Evolutionary conservation across 2,888 invertebrate genomes (phyloP), one percentile per base, ranked within the genome.

Genomic region (Cordilura impudica): DNA sequence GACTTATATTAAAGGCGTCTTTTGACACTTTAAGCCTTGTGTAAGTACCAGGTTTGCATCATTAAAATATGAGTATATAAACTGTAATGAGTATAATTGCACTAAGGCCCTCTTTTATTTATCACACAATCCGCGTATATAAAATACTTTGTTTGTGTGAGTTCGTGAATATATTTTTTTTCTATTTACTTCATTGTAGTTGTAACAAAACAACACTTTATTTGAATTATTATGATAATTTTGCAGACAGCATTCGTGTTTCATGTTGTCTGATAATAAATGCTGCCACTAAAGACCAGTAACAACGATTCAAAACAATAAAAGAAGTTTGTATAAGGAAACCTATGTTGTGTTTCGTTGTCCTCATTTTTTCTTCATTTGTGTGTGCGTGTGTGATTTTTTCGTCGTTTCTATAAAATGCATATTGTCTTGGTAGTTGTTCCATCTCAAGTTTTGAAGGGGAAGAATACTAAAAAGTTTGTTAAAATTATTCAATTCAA

Each of bases 151-250:
- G 58, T 65, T 5, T 65, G 39, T 49, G 53, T 65, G 14, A 51
- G 18, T 23, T 4, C n/a, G 61, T 69, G 45, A 54, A 18, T 29
- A 56, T 29, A 47, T 26, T 26, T 23, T 35, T 19, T 56, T 54
- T 58, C 12, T 14, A 49, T 54, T 14, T 23, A 16, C 43, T 19
- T 70, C 31, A 60, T 66, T 73, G 60, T 74, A 66, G 56, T 73
- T 77, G 60, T 66, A 70, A 35, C 54, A 61, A 60, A 73, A 73
- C 70, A 81, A 70, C 82, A 82, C 78, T 81, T 81, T 81, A 76
- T 80, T 80, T 82, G 81, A 82, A 81, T 82, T 82, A 82, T 82
- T 82, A 81, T 81, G 80, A 81, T 82, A 82, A 82, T 82, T 82
- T 81, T 74, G 73, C 75, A 82, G 82, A 81, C 82, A 78, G 76